Base-by-base conservation (phyloP, 2,113 vertebrate genomes). In the Oncorhynchus keta region DNA sequence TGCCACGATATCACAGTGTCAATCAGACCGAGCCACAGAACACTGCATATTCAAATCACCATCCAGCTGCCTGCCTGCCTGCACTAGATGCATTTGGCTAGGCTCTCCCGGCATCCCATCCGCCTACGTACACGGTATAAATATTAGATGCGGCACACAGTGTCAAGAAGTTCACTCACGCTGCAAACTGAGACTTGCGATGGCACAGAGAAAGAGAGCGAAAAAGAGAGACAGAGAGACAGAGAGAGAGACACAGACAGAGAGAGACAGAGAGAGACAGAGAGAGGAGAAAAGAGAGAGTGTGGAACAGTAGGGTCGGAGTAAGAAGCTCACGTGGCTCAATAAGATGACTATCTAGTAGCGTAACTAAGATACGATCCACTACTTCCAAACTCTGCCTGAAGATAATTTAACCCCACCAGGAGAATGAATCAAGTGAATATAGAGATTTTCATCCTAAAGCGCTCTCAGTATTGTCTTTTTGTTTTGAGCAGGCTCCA, bases 361-460 rank as follows among this genome's bases (percentile, higher is more conserved):
- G 61, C 30, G 55, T 81, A 86, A 85, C 45, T 82, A 68, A 79
- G 30, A 79, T 76, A 82, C 77, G 75, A 80, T 68, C 72, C 57
- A 59, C 76, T 73, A 72, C 72, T 11, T 75, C 82, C 66, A 14
- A 61, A n/a, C n/a, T 22, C n/a, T 62, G 59, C 18, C 59, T n/a
- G n/a, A 22, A 22, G 59, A 55, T 1, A 55, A 16, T 75, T 55
- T 76, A 66, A 72, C 48, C 39, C 26, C 65, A 59, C 75, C 62
- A 49, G 79, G 67, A 70, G 67, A 75, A 75, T 69, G 49, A 68
- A 49, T 3, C 22, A 73, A 68, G 14, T 7, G 83, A 75, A 73
- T 65, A 73, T 87, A 76, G 26, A 86, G 76, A 84, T 83, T 76
- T 57, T 65, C 77, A 83, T 86, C 85, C 79, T 68, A 81, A 76